These are phyloP conservation scores for Dicycla oo DNA, from an alignment of 2,888 invertebrate genomes.

Conservation along the genomic window DNA sequence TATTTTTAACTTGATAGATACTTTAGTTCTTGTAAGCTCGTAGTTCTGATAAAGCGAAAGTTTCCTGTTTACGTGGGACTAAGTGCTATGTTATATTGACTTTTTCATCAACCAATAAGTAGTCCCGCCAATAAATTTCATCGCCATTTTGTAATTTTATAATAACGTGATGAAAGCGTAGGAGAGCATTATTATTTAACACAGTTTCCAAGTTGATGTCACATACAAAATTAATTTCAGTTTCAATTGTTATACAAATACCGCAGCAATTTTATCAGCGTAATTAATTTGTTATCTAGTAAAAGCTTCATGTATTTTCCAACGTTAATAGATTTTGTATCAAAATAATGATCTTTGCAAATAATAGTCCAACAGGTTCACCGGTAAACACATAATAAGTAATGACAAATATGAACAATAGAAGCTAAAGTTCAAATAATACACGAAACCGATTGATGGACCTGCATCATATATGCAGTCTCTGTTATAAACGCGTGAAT, in stretches of 20 bases:
- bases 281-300: conserved; percentile 15
- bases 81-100: no score
- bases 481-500: background rate
- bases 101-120: background rate
- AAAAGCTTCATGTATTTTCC: conserved; percentile 3
- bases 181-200: background rate
- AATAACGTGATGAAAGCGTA: background rate
- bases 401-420: background rate
- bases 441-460: background rate
- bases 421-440: background rate
- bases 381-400: background rate
- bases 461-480: background rate
- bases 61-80: background rate
- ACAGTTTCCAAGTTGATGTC: background rate
- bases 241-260: conserved; percentile 2
- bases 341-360: conserved; percentile 3
- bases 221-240: conserved; percentile 10
- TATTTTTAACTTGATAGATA: background rate
- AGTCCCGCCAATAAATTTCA: background rate
- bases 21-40: background rate
- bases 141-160: background rate
- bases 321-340: conserved; percentile 4
- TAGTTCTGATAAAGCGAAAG: background rate
- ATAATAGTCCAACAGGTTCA: background rate
- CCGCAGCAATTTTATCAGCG: conserved; percentile 10